Percentiles rank a stretch among this genome's conserved stretches.
These are phyloP conservation scores for Rhagium mordax DNA, from an alignment of 2,888 invertebrate genomes.

Conservation along the genomic window DNA sequence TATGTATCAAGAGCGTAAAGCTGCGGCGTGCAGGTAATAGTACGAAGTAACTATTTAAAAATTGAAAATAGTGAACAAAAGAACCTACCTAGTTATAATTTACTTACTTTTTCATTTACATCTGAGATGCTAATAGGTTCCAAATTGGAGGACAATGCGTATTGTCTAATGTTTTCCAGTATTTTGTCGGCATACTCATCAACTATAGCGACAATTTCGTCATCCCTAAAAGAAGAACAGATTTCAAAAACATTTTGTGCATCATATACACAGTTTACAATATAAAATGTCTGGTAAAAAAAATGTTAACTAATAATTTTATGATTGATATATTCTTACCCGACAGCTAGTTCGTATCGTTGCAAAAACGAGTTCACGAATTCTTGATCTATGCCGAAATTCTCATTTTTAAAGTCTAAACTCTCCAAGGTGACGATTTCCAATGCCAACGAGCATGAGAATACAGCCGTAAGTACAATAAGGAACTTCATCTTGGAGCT, in stretches of 20 bases:
- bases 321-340: not conserved
- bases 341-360: not conserved
- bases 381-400: not conserved
- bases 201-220: conserved; percentile 27
- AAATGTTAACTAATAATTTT: too few species aligned
- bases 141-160: conserved; percentile 56
- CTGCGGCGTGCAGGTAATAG: too few species aligned
- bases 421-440: not conserved
- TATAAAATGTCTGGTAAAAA: too few species aligned
- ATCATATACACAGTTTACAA: too few species aligned
- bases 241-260: too few species aligned
- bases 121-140: not conserved
- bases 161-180: conserved; percentile 67
- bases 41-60: too few species aligned
- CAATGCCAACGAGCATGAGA: not conserved
- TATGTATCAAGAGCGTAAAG: too few species aligned
- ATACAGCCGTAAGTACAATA: not conserved
- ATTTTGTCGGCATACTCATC: conserved; percentile 69
- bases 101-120: not conserved
- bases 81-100: too few species aligned
- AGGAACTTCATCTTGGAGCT: not conserved
- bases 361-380: not conserved
- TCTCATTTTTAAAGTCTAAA: not conserved
- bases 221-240: not conserved
- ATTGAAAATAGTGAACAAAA: too few species aligned